A percentile compares a stretch with the other conserved stretches of the same genome.
Evolutionary conservation across 2,797 vertebrate species (phyloP).

Genomic region (Rhynchotus rufescens): DNA sequence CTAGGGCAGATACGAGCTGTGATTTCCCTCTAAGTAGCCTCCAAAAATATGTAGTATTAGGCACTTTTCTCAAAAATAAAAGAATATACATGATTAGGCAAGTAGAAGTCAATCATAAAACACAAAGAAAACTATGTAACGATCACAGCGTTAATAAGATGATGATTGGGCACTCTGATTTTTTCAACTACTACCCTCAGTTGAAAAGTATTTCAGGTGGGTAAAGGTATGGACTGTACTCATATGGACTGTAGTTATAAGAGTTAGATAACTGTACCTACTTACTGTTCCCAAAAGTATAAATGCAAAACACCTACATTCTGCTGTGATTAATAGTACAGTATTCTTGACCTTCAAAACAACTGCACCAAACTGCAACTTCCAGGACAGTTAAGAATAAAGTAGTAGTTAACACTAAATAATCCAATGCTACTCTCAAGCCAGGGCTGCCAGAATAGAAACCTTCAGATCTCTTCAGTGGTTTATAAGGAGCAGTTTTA

Average conservation of each 20-base stretch:
- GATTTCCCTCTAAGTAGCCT: background rate
- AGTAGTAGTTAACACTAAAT: background rate
- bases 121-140: background rate
- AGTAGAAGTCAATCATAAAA: background rate
- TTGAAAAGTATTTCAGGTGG: background rate
- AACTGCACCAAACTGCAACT: background rate
- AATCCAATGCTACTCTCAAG: background rate
- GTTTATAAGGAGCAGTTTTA: background rate
- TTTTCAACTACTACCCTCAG: background rate
- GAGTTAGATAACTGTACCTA: background rate
- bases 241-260: background rate
- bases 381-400: background rate
- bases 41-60: background rate
- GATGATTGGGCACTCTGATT: background rate
- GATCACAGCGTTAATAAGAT: background rate
- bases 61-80: background rate
- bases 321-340: no score
- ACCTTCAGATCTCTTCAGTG: background rate
- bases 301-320: background rate
- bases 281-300: background rate
- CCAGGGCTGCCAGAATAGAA: background rate
- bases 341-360: background rate
- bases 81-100: background rate
- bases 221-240: background rate
- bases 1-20: background rate